Conservation (phyloP, 2,113 vertebrate species). For the Pygoscelis adeliae region DNA sequence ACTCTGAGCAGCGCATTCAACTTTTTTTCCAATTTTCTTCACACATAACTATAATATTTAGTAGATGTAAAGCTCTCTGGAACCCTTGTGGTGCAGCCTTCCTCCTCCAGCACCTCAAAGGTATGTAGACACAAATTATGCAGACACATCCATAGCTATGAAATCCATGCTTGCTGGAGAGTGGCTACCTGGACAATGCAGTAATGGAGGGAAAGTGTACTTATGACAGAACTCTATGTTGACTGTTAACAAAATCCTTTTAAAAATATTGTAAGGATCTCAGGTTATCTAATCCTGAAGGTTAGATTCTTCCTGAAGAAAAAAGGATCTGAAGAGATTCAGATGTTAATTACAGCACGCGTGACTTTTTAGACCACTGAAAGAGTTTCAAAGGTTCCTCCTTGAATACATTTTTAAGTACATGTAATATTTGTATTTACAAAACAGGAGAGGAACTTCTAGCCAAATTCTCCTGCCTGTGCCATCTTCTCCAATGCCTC, state of each 20-base stretch:
- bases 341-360: not conserved
- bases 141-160: not conserved
- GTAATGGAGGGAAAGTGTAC: not conserved
- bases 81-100: not conserved
- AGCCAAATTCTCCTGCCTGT: not conserved
- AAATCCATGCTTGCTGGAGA: not conserved
- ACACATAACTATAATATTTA: not conserved
- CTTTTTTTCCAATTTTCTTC: not conserved
- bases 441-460: not conserved
- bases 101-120: not conserved
- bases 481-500: not conserved
- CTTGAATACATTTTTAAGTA: not conserved
- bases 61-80: not conserved
- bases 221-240: not conserved
- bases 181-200: not conserved
- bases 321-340: not conserved
- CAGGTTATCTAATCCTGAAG: not conserved
- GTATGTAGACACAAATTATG: not conserved
- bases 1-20: not conserved
- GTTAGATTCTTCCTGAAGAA: not conserved
- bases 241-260: not conserved
- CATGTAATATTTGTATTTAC: not conserved
- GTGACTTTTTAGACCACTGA: not conserved
- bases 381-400: not conserved
- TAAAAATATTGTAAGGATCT: not conserved